phyloP scores from a whole-genome alignment of 2,113 vertebrate species.

The Donacobius atricapilla region DNA sequence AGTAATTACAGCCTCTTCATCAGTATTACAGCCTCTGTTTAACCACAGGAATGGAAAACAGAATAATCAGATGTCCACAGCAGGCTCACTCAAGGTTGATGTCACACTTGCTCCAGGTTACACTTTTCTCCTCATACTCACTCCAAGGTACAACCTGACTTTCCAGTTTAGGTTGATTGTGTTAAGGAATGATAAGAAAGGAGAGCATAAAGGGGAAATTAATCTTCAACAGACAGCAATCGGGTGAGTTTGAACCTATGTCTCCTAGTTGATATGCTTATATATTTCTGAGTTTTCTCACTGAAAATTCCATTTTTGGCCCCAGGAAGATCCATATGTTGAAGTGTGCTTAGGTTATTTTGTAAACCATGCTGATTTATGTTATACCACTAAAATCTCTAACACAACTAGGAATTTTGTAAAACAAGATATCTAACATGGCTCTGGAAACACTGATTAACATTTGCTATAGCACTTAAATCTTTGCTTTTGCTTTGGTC shows the following conservation, averaged over 20 bases:
- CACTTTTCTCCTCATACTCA: not conserved
- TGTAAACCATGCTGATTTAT: not conserved
- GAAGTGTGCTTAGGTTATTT: not conserved
- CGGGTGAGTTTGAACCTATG: not conserved
- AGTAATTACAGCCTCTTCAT: not conserved
- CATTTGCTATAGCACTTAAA: rapidly evolving
- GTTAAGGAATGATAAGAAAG: not conserved
- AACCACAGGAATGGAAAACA: not conserved
- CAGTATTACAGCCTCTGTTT: not conserved
- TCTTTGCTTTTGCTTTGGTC: not conserved
- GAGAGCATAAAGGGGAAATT: not conserved
- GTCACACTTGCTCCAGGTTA: rapidly evolving
- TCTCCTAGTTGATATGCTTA: not conserved
- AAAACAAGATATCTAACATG: not conserved
- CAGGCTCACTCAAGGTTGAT: not conserved
- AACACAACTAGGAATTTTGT: not conserved
- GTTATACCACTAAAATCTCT: not conserved
- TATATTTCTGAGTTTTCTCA: not conserved
- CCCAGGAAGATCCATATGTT: not conserved
- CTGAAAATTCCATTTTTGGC: not conserved
- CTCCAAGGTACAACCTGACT: not conserved
- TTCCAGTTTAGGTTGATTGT: not conserved
- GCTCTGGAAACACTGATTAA: not conserved
- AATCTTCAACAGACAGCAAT: not conserved
- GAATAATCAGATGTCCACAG: no score